Conservation (phyloP, 2,113 vertebrate genomes). For the Orthonyx spaldingii region DNA sequence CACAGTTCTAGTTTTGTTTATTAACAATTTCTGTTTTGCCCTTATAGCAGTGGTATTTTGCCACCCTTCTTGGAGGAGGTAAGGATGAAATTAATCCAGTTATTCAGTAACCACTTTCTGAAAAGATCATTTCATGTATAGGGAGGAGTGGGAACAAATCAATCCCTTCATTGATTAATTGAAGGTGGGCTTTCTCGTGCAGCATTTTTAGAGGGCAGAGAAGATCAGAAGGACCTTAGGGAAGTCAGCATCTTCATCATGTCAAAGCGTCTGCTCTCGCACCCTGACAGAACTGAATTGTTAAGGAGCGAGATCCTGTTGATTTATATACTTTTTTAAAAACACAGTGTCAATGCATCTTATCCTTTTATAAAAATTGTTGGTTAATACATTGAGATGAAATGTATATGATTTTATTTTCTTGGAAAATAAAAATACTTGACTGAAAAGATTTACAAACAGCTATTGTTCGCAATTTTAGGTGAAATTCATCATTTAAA, state of each 20-base stretch:
- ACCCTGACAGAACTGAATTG: background rate
- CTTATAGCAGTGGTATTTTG: background rate
- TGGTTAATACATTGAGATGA: background rate
- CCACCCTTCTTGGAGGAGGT: background rate
- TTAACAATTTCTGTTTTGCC: background rate
- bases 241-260: background rate
- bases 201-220: constrained; percentile 53
- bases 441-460: background rate
- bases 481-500: background rate
- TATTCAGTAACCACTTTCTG: background rate
- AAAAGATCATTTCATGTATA: background rate
- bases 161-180: constrained; percentile 11
- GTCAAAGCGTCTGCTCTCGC: background rate
- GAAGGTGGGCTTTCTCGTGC: background rate
- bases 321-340: background rate
- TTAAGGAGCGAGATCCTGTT: background rate
- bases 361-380: background rate
- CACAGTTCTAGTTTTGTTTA: background rate
- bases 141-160: background rate
- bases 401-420: background rate
- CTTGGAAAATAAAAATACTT: background rate
- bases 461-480: background rate
- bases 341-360: background rate
- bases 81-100: constrained; percentile 15
- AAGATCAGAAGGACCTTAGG: constrained; percentile 36